Percentiles rank a stretch among this genome's conserved stretches.
Conservation (phyloP, 2,888 invertebrate genomes). For the Acanthosepion esculentum region DNA sequence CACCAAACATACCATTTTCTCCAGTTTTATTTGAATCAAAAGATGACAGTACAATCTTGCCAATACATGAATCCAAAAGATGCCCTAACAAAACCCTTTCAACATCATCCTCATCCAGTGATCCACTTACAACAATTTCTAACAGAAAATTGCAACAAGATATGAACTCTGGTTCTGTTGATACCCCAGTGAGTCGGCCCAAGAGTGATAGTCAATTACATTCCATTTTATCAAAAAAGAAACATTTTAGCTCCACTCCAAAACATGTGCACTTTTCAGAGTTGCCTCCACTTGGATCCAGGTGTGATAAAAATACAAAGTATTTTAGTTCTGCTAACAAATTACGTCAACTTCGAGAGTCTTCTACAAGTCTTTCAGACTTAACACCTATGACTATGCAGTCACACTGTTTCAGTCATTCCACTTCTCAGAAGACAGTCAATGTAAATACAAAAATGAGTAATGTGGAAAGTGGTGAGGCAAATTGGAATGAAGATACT, state of each 20-base stretch:
- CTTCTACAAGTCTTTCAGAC: background rate
- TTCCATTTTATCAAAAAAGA: constrained; percentile 47
- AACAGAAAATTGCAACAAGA: background rate
- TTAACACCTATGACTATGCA: background rate
- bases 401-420: background rate
- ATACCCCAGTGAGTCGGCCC: background rate
- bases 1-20: background rate
- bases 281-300: background rate
- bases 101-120: background rate
- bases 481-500: background rate
- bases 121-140: background rate
- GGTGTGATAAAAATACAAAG: background rate
- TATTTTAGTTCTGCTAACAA: background rate
- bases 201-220: background rate
- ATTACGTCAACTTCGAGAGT: background rate
- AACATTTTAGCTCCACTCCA: background rate
- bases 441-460: background rate
- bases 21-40: constrained; percentile 39
- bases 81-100: background rate
- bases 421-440: background rate
- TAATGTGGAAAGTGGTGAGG: background rate
- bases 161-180: background rate
- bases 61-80: background rate
- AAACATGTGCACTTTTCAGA: constrained; percentile 37
- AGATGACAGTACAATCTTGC: background rate